A percentile compares a stretch with the other conserved stretches of the same genome.
Conservation (phyloP, 2,888 invertebrate genomes). For the Syrphus vitripennis region DNA sequence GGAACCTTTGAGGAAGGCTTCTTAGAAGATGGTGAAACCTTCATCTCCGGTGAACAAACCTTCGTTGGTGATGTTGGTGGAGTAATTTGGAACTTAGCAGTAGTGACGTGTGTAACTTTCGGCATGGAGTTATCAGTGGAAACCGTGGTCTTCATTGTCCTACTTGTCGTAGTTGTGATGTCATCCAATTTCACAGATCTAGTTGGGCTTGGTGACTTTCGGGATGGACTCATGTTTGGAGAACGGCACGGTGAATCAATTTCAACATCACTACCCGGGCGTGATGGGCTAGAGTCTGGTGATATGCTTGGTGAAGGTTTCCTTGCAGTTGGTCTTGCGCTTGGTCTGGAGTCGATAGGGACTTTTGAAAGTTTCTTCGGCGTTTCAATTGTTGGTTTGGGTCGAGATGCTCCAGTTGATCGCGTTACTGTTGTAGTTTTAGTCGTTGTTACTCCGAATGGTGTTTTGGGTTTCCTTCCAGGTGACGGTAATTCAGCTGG, state of each 20-base stretch:
- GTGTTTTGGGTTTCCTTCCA: constrained; percentile 52
- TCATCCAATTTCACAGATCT: constrained; percentile 59
- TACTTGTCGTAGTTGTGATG: constrained; percentile 41
- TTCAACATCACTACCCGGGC: constrained; percentile 47
- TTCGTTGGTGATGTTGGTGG: constrained; percentile 63
- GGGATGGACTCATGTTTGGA: constrained; percentile 68
- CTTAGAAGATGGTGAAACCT: constrained; percentile 8
- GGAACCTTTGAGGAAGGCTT: constrained; percentile 58
- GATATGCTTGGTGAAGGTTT: constrained; percentile 77
- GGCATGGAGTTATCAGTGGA: constrained; percentile 33
- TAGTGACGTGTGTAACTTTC: constrained; percentile 68
- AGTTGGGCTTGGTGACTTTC: constrained; percentile 54
- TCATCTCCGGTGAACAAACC: constrained; percentile 60
- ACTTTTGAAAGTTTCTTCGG: constrained; percentile 71
- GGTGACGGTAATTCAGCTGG: constrained; percentile 41
- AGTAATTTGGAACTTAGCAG: constrained; percentile 72
- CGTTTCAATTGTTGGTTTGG: constrained; percentile 44
- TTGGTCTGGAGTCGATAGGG: constrained; percentile 17
- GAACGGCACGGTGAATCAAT: constrained; percentile 45
- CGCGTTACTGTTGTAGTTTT: constrained; percentile 25
- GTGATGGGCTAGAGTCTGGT: constrained; percentile 76
- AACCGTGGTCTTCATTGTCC: constrained; percentile 34
- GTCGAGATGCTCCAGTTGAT: constrained; percentile 67
- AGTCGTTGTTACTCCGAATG: constrained; percentile 75
- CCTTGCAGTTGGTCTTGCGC: constrained; percentile 34